Evolutionary conservation across 2,113 vertebrate genomes (phyloP).

Genomic region (Guaruba guarouba): DNA sequence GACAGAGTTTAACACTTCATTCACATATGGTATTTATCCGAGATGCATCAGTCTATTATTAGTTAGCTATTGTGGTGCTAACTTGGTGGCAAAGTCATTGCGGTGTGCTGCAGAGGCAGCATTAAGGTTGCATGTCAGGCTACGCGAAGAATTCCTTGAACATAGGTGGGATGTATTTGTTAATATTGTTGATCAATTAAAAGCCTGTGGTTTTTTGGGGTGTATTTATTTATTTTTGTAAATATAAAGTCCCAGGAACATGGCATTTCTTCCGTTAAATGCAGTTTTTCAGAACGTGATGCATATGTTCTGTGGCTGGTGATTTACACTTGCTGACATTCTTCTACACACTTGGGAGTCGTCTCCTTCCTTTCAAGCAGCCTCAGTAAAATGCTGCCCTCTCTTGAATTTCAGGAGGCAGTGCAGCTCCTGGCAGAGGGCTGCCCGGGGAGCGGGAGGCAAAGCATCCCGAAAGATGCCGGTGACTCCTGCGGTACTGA

Average conservation of each 20-base stretch:
- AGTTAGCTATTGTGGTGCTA: background rate
- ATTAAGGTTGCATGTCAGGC: background rate
- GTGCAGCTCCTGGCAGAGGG: slow-evolving; percentile 38
- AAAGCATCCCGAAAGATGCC: background rate
- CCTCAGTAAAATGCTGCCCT: slow-evolving; percentile 78
- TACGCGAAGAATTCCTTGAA: background rate
- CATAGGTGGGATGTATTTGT: background rate
- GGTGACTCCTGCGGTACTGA: background rate
- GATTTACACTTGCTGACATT: slow-evolving; percentile 22
- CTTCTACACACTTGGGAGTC: background rate
- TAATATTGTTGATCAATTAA: background rate
- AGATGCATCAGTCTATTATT: background rate
- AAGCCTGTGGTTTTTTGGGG: background rate
- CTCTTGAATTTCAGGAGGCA: slow-evolving; percentile 70
- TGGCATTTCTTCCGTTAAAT: background rate
- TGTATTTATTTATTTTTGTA: background rate
- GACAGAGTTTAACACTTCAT: background rate
- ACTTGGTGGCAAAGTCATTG: background rate
- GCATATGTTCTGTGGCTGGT: background rate
- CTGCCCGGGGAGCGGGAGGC: background rate
- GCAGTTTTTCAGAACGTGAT: background rate
- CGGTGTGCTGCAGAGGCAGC: background rate
- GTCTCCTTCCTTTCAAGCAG: slow-evolving; percentile 15
- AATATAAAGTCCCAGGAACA: background rate
- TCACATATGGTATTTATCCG: background rate